These are phyloP conservation scores for Notothenia coriiceps DNA, from an alignment of 2,113 vertebrate genomes.

Conservation along the genomic window DNA sequence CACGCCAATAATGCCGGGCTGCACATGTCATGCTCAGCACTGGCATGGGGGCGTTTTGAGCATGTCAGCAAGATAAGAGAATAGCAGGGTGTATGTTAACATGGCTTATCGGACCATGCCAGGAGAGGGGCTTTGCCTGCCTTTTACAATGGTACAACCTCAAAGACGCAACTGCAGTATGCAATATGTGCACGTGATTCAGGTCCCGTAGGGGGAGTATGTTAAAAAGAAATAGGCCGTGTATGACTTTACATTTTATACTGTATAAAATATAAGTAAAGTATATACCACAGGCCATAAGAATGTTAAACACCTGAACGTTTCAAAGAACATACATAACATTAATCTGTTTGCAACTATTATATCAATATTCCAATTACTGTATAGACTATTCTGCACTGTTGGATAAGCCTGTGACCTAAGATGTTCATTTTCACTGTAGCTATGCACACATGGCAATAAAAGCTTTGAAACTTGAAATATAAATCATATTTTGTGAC, in stretches of 20 bases:
- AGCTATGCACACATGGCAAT: no score
- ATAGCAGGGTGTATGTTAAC: conserved; percentile 80
- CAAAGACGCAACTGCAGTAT: conserved; percentile 48
- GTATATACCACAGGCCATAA: not conserved
- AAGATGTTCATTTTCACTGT: no score
- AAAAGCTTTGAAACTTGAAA: no score
- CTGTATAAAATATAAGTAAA: not conserved
- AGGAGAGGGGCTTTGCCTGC: conserved; percentile 69
- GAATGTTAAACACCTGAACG: no score
- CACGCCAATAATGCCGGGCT: conserved; percentile 72
- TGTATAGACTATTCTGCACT: no score
- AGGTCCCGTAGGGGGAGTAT: conserved; percentile 2
- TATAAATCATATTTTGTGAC: not conserved
- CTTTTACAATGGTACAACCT: conserved; percentile 63
- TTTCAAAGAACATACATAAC: no score
- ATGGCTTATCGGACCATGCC: conserved; percentile 77
- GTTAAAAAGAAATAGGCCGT: conserved; percentile 28
- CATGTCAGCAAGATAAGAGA: conserved; percentile 80
- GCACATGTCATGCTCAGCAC: conserved; percentile 62
- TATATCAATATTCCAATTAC: no score
- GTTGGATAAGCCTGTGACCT: no score
- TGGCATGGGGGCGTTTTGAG: conserved; percentile 73
- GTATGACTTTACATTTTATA: conserved; percentile 39
- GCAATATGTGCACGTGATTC: conserved; percentile 20
- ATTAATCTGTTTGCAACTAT: no score